Conservation (phyloP, 2,888 invertebrate species). For the Adelphocoris suturalis region DNA sequence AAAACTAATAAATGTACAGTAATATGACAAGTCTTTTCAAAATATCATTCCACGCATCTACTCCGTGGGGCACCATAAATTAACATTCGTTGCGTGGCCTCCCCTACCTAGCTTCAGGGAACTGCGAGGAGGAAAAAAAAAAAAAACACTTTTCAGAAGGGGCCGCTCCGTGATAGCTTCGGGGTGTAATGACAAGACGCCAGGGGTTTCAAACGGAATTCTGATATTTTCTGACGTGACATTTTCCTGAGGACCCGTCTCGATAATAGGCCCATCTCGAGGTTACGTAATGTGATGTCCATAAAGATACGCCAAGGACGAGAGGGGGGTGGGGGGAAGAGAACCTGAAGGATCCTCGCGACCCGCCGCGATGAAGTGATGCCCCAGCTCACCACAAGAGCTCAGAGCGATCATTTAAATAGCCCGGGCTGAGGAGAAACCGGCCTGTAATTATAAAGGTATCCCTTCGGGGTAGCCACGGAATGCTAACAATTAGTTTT, state of each 20-base stretch:
- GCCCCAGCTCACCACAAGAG: constrained; percentile 47
- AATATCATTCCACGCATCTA: constrained; percentile 1
- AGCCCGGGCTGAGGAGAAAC: constrained; percentile 36
- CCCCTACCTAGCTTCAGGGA: constrained; percentile 17
- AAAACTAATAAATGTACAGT: not conserved
- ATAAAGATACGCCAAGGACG: constrained; percentile 62
- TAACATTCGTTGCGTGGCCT: constrained; percentile 32
- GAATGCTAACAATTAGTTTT: constrained; percentile 73
- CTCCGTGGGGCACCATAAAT: constrained; percentile 11
- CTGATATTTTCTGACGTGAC: constrained; percentile 70
- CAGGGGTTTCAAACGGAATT: constrained; percentile 49
- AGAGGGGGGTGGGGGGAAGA: not conserved
- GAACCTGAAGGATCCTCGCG: not conserved
- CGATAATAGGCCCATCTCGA: constrained; percentile 58
- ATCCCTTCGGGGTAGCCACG: constrained; percentile 70
- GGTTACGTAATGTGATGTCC: constrained; percentile 67
- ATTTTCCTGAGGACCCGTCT: constrained; percentile 53
- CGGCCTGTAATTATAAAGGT: constrained; percentile 73
- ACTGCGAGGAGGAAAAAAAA: constrained; percentile 18
- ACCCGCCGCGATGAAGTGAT: constrained; percentile 37
- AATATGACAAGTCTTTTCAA: not conserved
- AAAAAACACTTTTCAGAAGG: constrained; percentile 24
- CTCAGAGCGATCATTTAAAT: constrained; percentile 71
- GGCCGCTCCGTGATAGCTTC: constrained; percentile 64
- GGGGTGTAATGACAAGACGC: constrained; percentile 61